A percentile compares a stretch with the other conserved stretches of the same genome.
Evolutionary conservation across 1,140 invertebrate genomes (phyloP).

Genomic region (Brachionus rotundiformis): DNA sequence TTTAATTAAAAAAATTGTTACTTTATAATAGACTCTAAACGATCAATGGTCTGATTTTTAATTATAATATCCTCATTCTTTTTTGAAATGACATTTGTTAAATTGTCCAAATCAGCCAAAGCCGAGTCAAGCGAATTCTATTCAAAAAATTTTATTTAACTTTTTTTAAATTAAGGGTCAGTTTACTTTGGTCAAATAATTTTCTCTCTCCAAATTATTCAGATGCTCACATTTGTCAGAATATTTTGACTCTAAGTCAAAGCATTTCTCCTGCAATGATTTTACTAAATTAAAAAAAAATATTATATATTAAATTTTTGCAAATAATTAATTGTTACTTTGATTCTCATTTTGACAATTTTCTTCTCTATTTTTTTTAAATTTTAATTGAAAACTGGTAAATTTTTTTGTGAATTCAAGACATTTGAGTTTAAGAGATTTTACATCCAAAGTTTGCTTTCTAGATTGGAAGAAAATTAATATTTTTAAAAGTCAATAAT

Average conservation of each 20-base stretch:
- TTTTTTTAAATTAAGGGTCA: not conserved
- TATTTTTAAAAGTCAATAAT: not conserved
- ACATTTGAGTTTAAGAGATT: not conserved
- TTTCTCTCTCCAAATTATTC: slow-evolving; percentile 31
- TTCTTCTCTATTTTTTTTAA: not conserved
- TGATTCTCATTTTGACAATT: not conserved
- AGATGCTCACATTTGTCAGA: slow-evolving; percentile 50
- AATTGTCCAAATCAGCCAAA: slow-evolving; percentile 1
- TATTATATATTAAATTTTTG: not conserved
- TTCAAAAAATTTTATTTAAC: not conserved
- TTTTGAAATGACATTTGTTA: slow-evolving; percentile 9
- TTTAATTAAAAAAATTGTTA: not conserved
- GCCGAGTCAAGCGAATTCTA: slow-evolving; percentile 43
- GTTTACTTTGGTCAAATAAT: slow-evolving; percentile 6
- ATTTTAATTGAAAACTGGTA: not conserved
- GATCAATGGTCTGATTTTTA: slow-evolving; percentile 51
- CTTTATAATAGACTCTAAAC: slow-evolving; percentile 13
- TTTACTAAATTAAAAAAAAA: not conserved
- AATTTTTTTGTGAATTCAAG: slow-evolving; percentile 9
- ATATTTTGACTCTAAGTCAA: slow-evolving; percentile 45
- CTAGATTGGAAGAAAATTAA: not conserved
- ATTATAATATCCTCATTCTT: slow-evolving; percentile 44
- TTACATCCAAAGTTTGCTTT: slow-evolving; percentile 21
- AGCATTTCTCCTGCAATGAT: slow-evolving; percentile 37
- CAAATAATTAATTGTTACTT: not conserved